Base-by-base conservation (phyloP, 37 sponge, comb jelly and placozoan species). In the Chondrosia reniformis region DNA sequence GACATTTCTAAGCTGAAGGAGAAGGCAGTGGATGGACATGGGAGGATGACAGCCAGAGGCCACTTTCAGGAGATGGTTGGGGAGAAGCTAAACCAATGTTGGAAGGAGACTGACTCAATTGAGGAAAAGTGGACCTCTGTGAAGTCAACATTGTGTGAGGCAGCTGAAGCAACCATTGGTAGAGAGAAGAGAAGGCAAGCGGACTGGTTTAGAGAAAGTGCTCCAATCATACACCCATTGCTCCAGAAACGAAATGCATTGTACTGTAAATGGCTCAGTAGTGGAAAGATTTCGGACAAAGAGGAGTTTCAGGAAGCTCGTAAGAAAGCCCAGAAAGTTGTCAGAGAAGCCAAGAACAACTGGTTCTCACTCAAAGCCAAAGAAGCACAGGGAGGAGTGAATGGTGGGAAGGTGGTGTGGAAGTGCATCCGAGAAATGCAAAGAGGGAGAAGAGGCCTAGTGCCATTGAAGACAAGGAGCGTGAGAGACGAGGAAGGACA, bases 181-280 rank as follows among this genome's bases (percentile, higher is more conserved):
- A 33, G 71, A 39, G 74, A 66, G 38, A 67, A 9, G 36, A 80
- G 72, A 34, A 81, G 40, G 6, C 55, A 81, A 71, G 66, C 61
- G 19, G 71, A 80, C 55, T 80, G 80, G 80, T 66, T 80, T 43
- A 72, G 27, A 41, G 79, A 78, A 27, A 80, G 58, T 49, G 10
- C 58, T 56, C 4, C 58, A 28, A 28, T 28, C 58, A 56, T 6
- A 56, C 3, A 6, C 3, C 58, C 58, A 56, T 6, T 56, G 58
- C 58, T 56, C 4, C 58, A 56, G 8, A 56, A 56, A 56, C 58
- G 27, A 28, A 6, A 2, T 6, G 8, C 58, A 56, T 56, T 56
- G 58, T 56, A 56, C 58, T n/a, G n/a, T n/a, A 56, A 56, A 6
- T 56, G 58, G 58, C 9, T 56, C 7, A 56, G 58, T 56, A 56